These are phyloP conservation scores for Thunnus albacares DNA, from an alignment of 2,797 vertebrate species.

Conservation along the genomic window DNA sequence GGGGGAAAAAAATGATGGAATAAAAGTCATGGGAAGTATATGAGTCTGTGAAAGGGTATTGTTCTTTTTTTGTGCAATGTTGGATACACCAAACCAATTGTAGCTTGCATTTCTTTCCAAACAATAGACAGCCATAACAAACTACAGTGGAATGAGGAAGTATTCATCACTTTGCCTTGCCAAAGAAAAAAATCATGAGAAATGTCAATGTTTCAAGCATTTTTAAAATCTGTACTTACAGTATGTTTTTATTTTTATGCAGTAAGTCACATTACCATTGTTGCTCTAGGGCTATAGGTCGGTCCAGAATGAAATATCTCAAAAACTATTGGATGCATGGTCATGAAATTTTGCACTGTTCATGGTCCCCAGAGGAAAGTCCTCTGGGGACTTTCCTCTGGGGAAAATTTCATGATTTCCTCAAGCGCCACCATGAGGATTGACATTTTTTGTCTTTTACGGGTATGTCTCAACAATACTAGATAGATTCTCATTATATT, in stretches of 20 bases:
- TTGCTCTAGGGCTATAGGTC: no score
- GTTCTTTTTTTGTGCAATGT: neutral
- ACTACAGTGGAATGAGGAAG: neutral
- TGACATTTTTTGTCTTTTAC: neutral
- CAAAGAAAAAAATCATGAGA: neutral
- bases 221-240: neutral
- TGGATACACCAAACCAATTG: constrained; percentile 8
- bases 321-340: no score
- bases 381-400: no score
- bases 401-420: neutral
- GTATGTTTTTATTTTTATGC: neutral
- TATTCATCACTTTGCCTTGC: neutral
- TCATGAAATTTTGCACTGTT: neutral
- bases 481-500: no score
- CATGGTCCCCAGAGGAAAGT: neutral
- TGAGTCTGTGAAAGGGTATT: neutral
- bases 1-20: neutral
- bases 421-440: neutral
- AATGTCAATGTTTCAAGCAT: neutral
- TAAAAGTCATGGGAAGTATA: neutral
- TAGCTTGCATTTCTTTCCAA: neutral
- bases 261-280: no score
- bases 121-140: neutral
- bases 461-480: neutral
- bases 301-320: no score